These are phyloP conservation scores for Coleophora deauratella DNA, from an alignment of 2,888 invertebrate species.

Conservation along the genomic window DNA sequence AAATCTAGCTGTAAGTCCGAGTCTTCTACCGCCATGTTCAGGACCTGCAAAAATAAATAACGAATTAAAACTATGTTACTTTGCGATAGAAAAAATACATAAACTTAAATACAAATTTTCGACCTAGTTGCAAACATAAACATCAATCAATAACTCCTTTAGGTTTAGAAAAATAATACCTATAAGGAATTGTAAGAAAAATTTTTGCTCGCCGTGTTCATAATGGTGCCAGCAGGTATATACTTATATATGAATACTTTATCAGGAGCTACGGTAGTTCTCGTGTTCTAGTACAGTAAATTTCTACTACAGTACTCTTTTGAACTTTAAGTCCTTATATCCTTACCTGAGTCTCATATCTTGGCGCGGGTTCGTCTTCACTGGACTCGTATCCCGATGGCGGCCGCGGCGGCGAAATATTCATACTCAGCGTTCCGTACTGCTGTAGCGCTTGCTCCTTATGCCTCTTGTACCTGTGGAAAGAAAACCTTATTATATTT, in stretches of 20 bases:
- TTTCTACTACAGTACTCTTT: too few species aligned
- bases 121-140: too few species aligned
- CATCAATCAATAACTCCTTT: too few species aligned
- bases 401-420: slow-evolving; percentile 55
- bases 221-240: too few species aligned
- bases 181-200: too few species aligned
- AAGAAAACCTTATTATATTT: neutral
- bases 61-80: neutral
- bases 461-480: slow-evolving; percentile 87
- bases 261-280: too few species aligned
- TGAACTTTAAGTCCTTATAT: too few species aligned
- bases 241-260: too few species aligned
- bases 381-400: slow-evolving; percentile 67
- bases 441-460: slow-evolving; percentile 87
- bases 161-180: too few species aligned
- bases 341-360: slow-evolving; percentile 91
- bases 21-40: slow-evolving; percentile 94
- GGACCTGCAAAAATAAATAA: slow-evolving; percentile 61
- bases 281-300: too few species aligned
- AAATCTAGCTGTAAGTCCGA: slow-evolving; percentile 90
- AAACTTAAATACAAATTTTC: neutral
- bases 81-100: neutral
- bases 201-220: too few species aligned
- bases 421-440: slow-evolving; percentile 71
- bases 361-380: slow-evolving; percentile 86